Evolutionary conservation across 2,113 vertebrate genomes (phyloP), one percentile per base, ranked within the genome.

Genomic region (Haemorhous mexicanus): DNA sequence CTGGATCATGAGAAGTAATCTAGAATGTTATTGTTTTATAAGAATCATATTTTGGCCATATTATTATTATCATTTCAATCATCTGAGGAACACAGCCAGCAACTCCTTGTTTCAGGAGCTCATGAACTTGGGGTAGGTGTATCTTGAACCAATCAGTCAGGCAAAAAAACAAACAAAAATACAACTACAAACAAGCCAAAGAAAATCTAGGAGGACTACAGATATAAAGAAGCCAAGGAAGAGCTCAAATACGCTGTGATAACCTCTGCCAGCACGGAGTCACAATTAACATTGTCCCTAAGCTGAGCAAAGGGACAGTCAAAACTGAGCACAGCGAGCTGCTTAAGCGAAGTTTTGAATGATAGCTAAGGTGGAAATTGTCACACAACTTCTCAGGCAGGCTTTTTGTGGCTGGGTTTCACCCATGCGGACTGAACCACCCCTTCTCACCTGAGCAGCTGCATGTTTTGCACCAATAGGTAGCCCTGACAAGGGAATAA

Each of bases 391-490:
- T 94, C 41, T 59, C 20, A 67, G 39, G 6, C 23, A 75, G 15
- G 6, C 9, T 28, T 7, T 68, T 16, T n/a, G 52, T 6, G 3
- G 5, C 0, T 1, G 41, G 4, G 2, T 62, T 87, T 89, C 32
- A 44, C 13, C 27, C 49, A 27, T 33, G 16, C 23, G 1, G 0
- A 6, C 9, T 56, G 30, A 76, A 47, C 8, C 21, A 33, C 2
- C 12, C 21, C 9, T 80, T 76, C 46, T 86, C 27, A 68, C 20
- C 2, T 1, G 27, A 89, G 37, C 33, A 69, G n/a, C 19, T 69
- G 32, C 6, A 26, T 0, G 0, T 66, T 68, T 80, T 74, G 14
- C 37, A 66, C 7, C 2, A 3, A 30, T 1, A 8, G 5, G 10
- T 11, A 72, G 27, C 10, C 30, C 12, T 10, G 26, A 22, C 9